phyloP scores from a whole-genome alignment of 2,797 vertebrate species.

The Gobio occitaniae region DNA sequence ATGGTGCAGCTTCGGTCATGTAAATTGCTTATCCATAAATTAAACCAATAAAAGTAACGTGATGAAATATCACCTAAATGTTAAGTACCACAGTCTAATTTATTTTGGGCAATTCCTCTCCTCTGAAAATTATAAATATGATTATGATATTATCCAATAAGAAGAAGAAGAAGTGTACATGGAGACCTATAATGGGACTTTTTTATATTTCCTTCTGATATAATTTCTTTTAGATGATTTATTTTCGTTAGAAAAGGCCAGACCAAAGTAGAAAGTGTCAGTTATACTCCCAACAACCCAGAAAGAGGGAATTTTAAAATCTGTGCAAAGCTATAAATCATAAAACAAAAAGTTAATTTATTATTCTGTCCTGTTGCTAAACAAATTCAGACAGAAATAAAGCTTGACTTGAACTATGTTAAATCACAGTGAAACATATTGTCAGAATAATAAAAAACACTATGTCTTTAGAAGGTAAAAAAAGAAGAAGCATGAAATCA shows the following conservation, averaged over 20 bases:
- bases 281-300: background rate
- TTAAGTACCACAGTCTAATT: constrained; percentile 79
- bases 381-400: background rate
- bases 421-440: background rate
- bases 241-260: background rate
- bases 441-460: background rate
- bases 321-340: background rate
- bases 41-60: constrained; percentile 83
- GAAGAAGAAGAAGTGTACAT: constrained; percentile 24
- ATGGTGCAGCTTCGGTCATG: constrained; percentile 74
- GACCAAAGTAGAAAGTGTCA: background rate
- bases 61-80: constrained; percentile 82
- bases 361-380: background rate
- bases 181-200: background rate
- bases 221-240: background rate
- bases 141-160: constrained; percentile 71
- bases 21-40: constrained; percentile 85
- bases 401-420: background rate
- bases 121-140: constrained; percentile 69
- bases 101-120: constrained; percentile 68
- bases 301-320: background rate
- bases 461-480: background rate
- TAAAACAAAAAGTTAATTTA: background rate
- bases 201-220: background rate
- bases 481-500: constrained; percentile 20